These are phyloP conservation scores for Corythaeola cristata DNA, from an alignment of 2,113 vertebrate species.

Conservation along the genomic window DNA sequence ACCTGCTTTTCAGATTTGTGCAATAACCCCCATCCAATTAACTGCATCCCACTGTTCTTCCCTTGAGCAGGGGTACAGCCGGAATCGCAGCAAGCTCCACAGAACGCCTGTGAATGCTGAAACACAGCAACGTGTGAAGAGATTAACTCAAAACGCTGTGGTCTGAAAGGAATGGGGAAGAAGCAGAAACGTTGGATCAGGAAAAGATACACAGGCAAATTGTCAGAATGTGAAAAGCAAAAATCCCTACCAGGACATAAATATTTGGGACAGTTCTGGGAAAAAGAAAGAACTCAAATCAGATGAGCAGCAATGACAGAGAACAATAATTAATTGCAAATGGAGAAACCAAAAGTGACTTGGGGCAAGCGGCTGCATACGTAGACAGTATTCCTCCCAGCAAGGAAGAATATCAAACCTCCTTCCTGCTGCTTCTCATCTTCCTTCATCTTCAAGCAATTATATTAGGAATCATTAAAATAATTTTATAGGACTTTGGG, in stretches of 20 bases:
- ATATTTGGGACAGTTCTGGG: neutral
- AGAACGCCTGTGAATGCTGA: neutral
- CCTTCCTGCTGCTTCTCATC: neutral
- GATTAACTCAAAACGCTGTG: neutral
- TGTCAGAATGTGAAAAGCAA: neutral
- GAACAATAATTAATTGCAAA: neutral
- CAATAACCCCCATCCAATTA: neutral
- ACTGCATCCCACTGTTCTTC: neutral
- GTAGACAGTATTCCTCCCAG: neutral
- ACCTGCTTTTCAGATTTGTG: neutral
- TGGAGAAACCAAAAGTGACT: neutral
- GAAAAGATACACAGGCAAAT: neutral
- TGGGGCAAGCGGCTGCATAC: neutral
- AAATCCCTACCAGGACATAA: neutral
- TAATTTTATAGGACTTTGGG: neutral
- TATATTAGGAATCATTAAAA: neutral
- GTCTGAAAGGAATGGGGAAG: neutral
- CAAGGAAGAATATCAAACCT: neutral
- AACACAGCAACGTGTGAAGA: neutral
- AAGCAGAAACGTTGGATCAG: neutral
- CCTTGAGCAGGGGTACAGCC: neutral
- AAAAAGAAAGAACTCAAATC: neutral
- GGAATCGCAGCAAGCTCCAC: neutral
- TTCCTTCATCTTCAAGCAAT: neutral
- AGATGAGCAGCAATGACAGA: neutral